Percentiles rank a stretch among this genome's conserved stretches.
Conservation (phyloP, 1,140 invertebrate species). For the Helicoverpa armigera region DNA sequence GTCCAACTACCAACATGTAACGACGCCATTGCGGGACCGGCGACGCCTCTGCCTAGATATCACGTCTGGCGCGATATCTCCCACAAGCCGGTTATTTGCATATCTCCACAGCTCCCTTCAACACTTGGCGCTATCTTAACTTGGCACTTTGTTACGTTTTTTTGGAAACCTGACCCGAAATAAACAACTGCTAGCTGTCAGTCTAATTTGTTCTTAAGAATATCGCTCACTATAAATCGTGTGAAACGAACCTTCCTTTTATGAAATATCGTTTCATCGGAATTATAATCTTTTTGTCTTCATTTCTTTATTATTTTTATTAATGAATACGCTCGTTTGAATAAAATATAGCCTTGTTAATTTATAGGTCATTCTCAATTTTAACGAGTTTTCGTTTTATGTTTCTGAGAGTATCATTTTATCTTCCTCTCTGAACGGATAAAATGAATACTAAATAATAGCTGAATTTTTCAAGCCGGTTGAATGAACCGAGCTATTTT, state of each 20-base stretch:
- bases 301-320: conserved; percentile 14
- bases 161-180: background rate
- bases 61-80: conserved; percentile 49
- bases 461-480: conserved; percentile 22
- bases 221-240: conserved; percentile 13
- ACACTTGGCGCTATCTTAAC: conserved; percentile 34
- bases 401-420: conserved; percentile 5
- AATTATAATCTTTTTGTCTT: conserved; percentile 35
- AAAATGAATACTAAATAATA: conserved; percentile 28
- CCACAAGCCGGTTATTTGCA: conserved; percentile 50
- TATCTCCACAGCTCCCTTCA: conserved; percentile 53
- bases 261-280: background rate
- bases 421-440: conserved; percentile 3
- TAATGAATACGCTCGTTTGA: conserved; percentile 25
- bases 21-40: conserved; percentile 53
- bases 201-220: conserved; percentile 29
- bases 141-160: conserved; percentile 22
- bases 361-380: conserved; percentile 30
- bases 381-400: conserved; percentile 28
- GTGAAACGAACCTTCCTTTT: conserved; percentile 2
- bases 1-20: conserved; percentile 46
- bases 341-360: conserved; percentile 27
- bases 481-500: conserved; percentile 22
- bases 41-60: conserved; percentile 56
- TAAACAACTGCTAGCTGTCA: conserved; percentile 8